phyloP scores from a whole-genome alignment of 2,797 vertebrate genomes.

The Aeoliscus strigatus region DNA sequence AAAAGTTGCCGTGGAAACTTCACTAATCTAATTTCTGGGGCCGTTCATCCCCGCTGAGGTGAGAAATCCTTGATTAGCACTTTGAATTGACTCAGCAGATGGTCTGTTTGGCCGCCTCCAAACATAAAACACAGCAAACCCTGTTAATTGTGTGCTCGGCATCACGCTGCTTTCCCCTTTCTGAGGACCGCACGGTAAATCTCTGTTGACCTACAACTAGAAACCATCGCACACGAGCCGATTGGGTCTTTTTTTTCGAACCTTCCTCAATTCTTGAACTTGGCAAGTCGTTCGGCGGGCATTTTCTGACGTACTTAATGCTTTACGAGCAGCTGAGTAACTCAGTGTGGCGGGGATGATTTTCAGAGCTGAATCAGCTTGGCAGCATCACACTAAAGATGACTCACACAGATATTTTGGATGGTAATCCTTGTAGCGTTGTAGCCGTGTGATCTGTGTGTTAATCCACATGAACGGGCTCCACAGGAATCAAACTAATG shows the following conservation, averaged over 20 bases:
- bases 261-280: too few relatives aligned
- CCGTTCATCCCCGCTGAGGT: conserved; percentile 48
- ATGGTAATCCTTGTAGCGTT: too few relatives aligned
- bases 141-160: conserved; percentile 45
- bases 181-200: conserved; percentile 17
- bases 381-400: too few relatives aligned
- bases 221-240: conserved; percentile 12
- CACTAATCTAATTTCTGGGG: conserved; percentile 40
- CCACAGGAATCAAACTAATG: conserved; percentile 9
- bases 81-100: conserved; percentile 49
- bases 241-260: too few relatives aligned
- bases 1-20: conserved; percentile 34
- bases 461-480: conserved; percentile 16
- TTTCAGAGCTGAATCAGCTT: too few relatives aligned
- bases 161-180: conserved; percentile 35
- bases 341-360: too few relatives aligned
- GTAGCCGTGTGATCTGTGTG: background rate
- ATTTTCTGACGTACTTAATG: too few relatives aligned
- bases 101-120: conserved; percentile 25
- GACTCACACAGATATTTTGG: too few relatives aligned
- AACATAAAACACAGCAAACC: conserved; percentile 43
- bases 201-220: conserved; percentile 1
- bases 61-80: conserved; percentile 71
- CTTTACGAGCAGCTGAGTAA: too few relatives aligned
- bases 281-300: too few relatives aligned